Conservation (phyloP, 2,797 vertebrate species). For the Acanthis flammea region DNA sequence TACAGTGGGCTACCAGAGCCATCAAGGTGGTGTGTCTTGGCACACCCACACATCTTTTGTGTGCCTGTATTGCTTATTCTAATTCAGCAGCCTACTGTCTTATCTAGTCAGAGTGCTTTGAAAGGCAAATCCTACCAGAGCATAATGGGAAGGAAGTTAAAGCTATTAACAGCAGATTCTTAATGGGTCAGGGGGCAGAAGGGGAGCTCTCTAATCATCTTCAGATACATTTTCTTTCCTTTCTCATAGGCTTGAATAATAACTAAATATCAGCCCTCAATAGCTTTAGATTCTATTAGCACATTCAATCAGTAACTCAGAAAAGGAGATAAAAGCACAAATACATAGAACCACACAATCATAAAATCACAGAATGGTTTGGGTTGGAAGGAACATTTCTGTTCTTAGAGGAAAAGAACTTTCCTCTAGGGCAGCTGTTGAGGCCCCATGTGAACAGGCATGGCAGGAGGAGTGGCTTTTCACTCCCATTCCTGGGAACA, state of each 20-base stretch:
- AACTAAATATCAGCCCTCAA: neutral
- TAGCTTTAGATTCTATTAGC: neutral
- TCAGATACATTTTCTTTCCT: neutral
- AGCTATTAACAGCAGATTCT: constrained; percentile 10
- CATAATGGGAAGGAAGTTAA: constrained; percentile 1
- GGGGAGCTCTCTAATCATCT: neutral
- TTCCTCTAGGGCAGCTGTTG: neutral
- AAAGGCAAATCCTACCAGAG: constrained; percentile 17
- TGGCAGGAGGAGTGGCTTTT: neutral
- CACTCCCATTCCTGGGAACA: neutral
- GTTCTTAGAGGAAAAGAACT: neutral
- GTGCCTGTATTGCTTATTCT: neutral
- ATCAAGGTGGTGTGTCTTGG: neutral
- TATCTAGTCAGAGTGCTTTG: neutral
- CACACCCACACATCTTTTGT: neutral
- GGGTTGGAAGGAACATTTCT: neutral
- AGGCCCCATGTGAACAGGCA: neutral
- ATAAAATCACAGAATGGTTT: neutral
- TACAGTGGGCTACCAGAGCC: neutral
- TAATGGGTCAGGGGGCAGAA: neutral
- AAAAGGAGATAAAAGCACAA: neutral
- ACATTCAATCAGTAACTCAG: neutral
- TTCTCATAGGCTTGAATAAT: neutral
- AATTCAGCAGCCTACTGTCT: neutral
- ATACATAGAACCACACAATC: neutral